Conservation (phyloP, 2,888 invertebrate species). For the Piscicola geometra region DNA sequence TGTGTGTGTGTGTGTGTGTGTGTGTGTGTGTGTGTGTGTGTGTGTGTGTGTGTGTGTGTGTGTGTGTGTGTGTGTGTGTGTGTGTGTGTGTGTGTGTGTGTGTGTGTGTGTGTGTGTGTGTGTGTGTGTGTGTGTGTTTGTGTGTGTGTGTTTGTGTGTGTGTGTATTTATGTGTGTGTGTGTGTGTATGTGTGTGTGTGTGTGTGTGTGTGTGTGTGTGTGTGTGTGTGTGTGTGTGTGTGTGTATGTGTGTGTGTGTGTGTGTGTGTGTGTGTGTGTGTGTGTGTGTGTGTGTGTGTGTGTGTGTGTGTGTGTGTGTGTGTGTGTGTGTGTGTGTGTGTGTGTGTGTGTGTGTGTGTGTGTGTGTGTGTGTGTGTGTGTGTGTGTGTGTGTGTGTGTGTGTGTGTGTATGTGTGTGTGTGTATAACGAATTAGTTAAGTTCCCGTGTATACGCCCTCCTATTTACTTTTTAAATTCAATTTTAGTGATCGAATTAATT, state of each 20-base stretch:
- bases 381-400: no score
- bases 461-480: no score
- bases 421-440: no score
- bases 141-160: slow-evolving; percentile 19
- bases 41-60: slow-evolving; percentile 17
- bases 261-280: slow-evolving; percentile 20
- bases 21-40: slow-evolving; percentile 20
- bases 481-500: no score
- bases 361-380: slow-evolving; percentile 14
- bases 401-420: no score
- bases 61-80: slow-evolving; percentile 31
- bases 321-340: slow-evolving; percentile 16
- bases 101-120: slow-evolving; percentile 31
- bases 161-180: slow-evolving; percentile 22
- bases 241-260: slow-evolving; percentile 18
- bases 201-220: slow-evolving; percentile 19
- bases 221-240: slow-evolving; percentile 19
- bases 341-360: slow-evolving; percentile 19
- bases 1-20: slow-evolving; percentile 18
- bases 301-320: slow-evolving; percentile 14
- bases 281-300: not conserved
- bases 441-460: no score
- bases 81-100: slow-evolving; percentile 34
- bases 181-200: slow-evolving; percentile 19
- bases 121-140: slow-evolving; percentile 30